Evolutionary conservation across 2,797 vertebrate genomes (phyloP), one percentile per base, ranked within the genome.

Genomic region (Eulemur rubriventer): DNA sequence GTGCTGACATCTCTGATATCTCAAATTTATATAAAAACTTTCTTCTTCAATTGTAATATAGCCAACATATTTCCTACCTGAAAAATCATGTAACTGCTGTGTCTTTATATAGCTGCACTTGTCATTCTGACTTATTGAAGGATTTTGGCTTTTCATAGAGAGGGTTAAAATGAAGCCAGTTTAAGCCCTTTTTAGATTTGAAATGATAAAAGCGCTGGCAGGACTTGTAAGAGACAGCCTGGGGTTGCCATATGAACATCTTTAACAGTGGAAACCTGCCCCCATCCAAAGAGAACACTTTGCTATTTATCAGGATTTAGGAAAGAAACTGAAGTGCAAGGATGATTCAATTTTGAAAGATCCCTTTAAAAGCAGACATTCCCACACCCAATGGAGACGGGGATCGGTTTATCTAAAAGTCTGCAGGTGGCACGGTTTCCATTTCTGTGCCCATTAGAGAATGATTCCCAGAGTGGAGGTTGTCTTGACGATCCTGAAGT

Each of bases 201-300:
- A 96, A 97, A 95, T 96, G 95, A 97, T 97, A 95, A 97, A 97
- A 97, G 95, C 91, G 26, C 35, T 72, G 65, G 82, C 94, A 91
- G 82, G 85, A 94, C 70, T 94, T 91, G 80, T 86, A 78, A 97
- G 84, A 94, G 81, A 72, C 10, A 91, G 73, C 65, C 52, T 24
- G 61, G 95, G 55, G 82, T 43, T 86, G 70, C 82, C 33, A 1
- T 78, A 33, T 6, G 28, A 89, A 93, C 28, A 6, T 93, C 89
- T 96, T 87, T 91, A 92, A 93, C 63, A 93, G 85, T 4, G 1
- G 92, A 93, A 91, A 76, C 82, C 76, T 96, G 82, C 30, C 70
- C 78, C 85, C 55, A 52, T 94, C 72, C 76, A 91, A 95, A 97
- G 82, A 95, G 70, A 91, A 50, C 52, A 85, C 61, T 91, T 96